Evolutionary conservation across 2,797 vertebrate genomes (phyloP).

Genomic region (Clarias pachynema): DNA sequence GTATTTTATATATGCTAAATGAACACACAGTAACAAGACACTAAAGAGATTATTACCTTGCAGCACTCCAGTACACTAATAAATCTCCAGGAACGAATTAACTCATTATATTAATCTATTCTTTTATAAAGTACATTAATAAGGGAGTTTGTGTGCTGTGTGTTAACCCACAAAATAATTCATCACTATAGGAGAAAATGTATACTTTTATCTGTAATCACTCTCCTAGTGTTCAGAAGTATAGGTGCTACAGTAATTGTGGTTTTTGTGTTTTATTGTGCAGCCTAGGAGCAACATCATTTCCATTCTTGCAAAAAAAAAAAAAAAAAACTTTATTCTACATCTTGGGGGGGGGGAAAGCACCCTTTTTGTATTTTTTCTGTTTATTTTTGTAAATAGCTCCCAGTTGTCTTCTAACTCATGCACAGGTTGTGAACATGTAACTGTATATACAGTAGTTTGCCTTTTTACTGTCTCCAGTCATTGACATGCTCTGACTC

Average conservation of each 20-base stretch:
- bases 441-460: not conserved
- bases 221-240: not conserved
- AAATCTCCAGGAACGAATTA: not conserved
- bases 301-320: not conserved
- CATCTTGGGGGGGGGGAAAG: not conserved
- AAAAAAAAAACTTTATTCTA: not conserved
- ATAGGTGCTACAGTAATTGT: not conserved
- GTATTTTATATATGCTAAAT: not conserved
- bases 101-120: not conserved
- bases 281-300: not conserved
- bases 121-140: too few species aligned
- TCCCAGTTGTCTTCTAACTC: not conserved
- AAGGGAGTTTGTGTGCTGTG: not conserved
- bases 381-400: not conserved
- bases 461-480: not conserved
- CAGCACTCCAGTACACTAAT: not conserved
- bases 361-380: not conserved
- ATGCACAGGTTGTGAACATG: not conserved
- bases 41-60: not conserved
- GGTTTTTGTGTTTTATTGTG: not conserved
- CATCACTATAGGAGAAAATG: too few species aligned
- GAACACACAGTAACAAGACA: not conserved
- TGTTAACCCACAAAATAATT: not conserved
- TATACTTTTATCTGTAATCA: not conserved
- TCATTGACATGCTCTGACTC: conserved; percentile 1